phyloP scores from a whole-genome alignment of 2,797 vertebrate species.

The Sebastes vulpes region DNA sequence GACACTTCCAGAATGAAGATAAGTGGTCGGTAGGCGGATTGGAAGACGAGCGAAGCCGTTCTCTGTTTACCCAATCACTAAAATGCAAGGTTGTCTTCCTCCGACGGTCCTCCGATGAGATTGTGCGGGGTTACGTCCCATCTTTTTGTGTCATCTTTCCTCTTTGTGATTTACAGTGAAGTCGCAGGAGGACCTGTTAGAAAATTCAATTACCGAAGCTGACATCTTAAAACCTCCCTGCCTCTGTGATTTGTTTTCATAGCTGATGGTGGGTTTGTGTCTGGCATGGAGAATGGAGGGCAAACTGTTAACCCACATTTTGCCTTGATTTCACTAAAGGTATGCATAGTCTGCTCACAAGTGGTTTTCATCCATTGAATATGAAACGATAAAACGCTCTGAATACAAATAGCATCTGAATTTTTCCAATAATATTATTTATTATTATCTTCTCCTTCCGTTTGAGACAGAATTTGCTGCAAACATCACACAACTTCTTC shows the following conservation, averaged over 20 bases:
- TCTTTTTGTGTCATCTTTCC: conserved; percentile 1
- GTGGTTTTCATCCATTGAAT: not conserved
- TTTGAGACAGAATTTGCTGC: not conserved
- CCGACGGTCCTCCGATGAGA: not conserved
- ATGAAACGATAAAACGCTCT: not conserved
- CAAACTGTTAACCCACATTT: not conserved
- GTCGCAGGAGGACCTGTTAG: not conserved
- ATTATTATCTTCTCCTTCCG: not conserved
- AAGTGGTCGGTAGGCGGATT: not conserved
- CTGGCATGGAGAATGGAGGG: not conserved
- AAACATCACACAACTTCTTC: not conserved
- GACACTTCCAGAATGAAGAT: conserved; percentile 13
- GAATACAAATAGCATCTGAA: not conserved
- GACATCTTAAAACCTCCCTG: conserved; percentile 14
- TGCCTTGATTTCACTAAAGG: not conserved
- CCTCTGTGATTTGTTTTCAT: conserved; percentile 21
- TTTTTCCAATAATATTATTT: not conserved
- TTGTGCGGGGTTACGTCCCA: not conserved
- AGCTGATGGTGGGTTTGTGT: not conserved
- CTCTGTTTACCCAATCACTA: not conserved
- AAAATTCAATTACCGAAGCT: conserved; percentile 37
- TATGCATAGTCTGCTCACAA: not conserved
- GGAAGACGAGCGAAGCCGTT: conserved; percentile 1
- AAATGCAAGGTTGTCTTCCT: conserved; percentile 11
- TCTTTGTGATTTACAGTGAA: conserved; percentile 1